A percentile compares a stretch with the other conserved stretches of the same genome.
Evolutionary conservation across 2,888 invertebrate genomes (phyloP).

Genomic region (Holacanthella duospinosa): DNA sequence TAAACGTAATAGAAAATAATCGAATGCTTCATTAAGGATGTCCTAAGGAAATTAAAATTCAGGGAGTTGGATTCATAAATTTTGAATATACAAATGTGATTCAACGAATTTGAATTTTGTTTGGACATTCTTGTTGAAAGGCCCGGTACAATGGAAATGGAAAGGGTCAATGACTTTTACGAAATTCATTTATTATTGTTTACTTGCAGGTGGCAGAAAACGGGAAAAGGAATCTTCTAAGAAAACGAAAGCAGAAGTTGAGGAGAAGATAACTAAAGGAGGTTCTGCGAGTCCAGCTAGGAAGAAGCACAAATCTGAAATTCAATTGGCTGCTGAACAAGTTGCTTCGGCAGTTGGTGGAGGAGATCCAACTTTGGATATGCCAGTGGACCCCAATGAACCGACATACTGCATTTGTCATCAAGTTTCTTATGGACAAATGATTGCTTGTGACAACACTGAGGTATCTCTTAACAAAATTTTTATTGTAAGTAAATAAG

Average conservation of each 20-base stretch:
- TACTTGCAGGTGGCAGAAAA: slow-evolving; percentile 27
- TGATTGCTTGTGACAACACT: slow-evolving; percentile 92
- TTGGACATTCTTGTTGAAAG: no score
- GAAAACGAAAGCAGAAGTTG: slow-evolving; percentile 30
- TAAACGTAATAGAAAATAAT: no score
- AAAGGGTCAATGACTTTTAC: no score
- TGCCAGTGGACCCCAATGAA: slow-evolving; percentile 81
- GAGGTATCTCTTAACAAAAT: slow-evolving; percentile 50
- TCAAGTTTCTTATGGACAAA: slow-evolving; percentile 92
- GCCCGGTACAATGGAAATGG: no score
- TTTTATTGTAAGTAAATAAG: neutral
- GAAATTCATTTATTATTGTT: neutral
- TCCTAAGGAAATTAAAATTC: neutral
- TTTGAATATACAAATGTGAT: no score
- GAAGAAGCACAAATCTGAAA: slow-evolving; percentile 36
- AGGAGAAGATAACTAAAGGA: slow-evolving; percentile 25
- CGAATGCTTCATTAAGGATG: no score
- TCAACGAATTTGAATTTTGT: no score
- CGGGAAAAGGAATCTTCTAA: slow-evolving; percentile 35
- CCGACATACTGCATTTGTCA: slow-evolving; percentile 97
- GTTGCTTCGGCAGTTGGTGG: slow-evolving; percentile 49
- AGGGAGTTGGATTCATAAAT: neutral
- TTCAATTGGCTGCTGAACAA: slow-evolving; percentile 41
- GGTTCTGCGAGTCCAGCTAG: slow-evolving; percentile 34
- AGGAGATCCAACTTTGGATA: slow-evolving; percentile 62